phyloP scores from a whole-genome alignment of 2,888 invertebrate genomes.

The Drosophila cognata region DNA sequence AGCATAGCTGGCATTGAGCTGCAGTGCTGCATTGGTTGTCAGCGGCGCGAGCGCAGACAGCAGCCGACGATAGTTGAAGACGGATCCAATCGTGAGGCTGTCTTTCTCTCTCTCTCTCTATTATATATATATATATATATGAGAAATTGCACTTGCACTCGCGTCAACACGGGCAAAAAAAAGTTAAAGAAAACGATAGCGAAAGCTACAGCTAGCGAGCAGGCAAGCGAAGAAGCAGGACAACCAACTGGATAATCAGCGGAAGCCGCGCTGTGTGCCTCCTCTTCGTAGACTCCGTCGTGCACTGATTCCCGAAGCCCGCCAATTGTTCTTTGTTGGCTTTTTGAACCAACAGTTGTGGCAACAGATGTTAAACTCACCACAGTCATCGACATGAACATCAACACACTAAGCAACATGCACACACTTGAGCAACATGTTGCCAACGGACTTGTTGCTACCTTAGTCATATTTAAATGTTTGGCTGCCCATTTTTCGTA shows the following conservation, averaged over 20 bases:
- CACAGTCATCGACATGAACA: conserved; percentile 24
- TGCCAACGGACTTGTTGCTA: conserved; percentile 60
- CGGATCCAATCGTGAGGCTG: conserved; percentile 67
- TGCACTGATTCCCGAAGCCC: conserved; percentile 56
- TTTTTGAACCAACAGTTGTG: conserved; percentile 10
- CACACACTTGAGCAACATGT: conserved; percentile 53
- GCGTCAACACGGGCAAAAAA: conserved; percentile 31
- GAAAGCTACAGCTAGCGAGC: background rate
- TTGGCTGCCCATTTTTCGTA: background rate
- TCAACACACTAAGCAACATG: background rate
- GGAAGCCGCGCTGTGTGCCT: conserved; percentile 62
- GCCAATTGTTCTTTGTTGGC: conserved; percentile 29
- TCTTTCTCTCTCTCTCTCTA: conserved; percentile 12
- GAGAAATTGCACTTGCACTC: conserved; percentile 19
- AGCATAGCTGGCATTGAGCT: conserved; percentile 57
- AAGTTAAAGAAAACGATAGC: background rate
- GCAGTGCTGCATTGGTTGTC: conserved; percentile 55
- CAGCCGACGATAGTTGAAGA: conserved; percentile 51
- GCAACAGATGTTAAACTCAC: conserved; percentile 33
- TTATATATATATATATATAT: background rate
- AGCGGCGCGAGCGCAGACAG: conserved; percentile 56
- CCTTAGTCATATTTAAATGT: background rate
- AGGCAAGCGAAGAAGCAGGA: background rate
- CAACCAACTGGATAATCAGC: conserved; percentile 30
- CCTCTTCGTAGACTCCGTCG: conserved; percentile 58